Base-by-base conservation (phyloP, 2,888 invertebrate species). In the Liposcelis brunnea region DNA sequence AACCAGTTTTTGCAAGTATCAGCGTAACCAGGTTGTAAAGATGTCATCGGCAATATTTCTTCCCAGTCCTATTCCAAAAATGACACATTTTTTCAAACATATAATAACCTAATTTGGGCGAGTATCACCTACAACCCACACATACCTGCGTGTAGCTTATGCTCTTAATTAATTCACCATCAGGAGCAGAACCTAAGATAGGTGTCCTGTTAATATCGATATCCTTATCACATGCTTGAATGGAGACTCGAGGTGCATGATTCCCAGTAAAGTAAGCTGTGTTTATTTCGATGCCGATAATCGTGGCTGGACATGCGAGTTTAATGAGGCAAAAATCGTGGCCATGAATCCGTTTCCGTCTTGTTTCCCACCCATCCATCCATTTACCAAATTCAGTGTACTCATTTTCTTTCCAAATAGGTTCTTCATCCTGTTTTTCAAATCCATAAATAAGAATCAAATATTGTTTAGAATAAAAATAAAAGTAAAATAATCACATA, bases 341-440 rank as follows among this genome's bases (percentile, higher is more conserved):
- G 1, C 75, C 75, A 1, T 68, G 58, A 16, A 66, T 65, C 46
- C 76, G 61, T 55, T 71, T 74, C 45, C 75, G 63, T 11, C 75
- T 60, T 0, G 76, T 75, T 57, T 76, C 75, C 77, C 76, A 77
- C 0, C 75, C 77, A 51, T 76, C 77, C 75, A 76, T 76, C 75
- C 74, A 75, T 54, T 76, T 76, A 1, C 77, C 76, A 47, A 60
- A 73, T 43, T 71, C 70, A 0, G 75, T 75, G 55, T 68, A 76
- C 49, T 68, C 66, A 1, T 70, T 70, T 4, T 68, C 60, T 12
- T 70, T 67, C 60, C 72, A 75, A 11, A 71, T 58, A 0, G 75
- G 71, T 2, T 71, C 71, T 1, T 60, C 58, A 40, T 70, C 70
- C 19, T 64, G 12, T 34, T 18, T 34, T 14, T 11, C 18, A 16